A percentile compares a stretch with the other conserved stretches of the same genome.
These are phyloP conservation scores for Rostratula benghalensis DNA, from an alignment of 2,113 vertebrate species.

Conservation along the genomic window DNA sequence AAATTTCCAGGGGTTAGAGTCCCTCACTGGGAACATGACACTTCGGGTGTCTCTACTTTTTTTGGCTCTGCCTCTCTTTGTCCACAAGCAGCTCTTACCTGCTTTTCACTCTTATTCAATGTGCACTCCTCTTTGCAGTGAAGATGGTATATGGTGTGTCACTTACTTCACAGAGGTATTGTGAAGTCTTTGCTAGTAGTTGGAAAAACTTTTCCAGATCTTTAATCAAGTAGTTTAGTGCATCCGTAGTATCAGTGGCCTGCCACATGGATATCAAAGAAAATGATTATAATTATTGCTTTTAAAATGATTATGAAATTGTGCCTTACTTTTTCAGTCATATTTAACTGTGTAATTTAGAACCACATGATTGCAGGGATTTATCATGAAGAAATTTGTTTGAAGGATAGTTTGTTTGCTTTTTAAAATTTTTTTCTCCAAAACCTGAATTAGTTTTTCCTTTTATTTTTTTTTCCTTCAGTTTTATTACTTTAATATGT, in stretches of 20 bases:
- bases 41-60: not conserved
- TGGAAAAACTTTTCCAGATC: slow-evolving; percentile 44
- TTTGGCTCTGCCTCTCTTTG: not conserved
- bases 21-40: not conserved
- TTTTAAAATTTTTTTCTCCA: not conserved
- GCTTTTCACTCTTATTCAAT: not conserved
- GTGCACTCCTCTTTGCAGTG: not conserved
- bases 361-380: slow-evolving; percentile 62
- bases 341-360: slow-evolving; percentile 63
- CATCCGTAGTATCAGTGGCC: slow-evolving; percentile 39
- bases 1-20: not conserved
- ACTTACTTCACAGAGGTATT: slow-evolving; percentile 4
- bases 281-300: slow-evolving; percentile 64
- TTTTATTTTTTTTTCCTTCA: not conserved
- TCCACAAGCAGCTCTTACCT: not conserved
- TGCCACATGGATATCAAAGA: slow-evolving; percentile 56
- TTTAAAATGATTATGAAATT: slow-evolving; percentile 64
- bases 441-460: not conserved
- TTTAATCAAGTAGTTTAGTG: slow-evolving; percentile 39
- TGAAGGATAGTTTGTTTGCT: slow-evolving; percentile 54
- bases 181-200: not conserved
- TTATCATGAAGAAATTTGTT: slow-evolving; percentile 58
- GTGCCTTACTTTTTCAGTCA: slow-evolving; percentile 66
- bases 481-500: slow-evolving; percentile 56
- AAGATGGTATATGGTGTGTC: not conserved